Evolutionary conservation across 2,113 vertebrate species (phyloP).

Genomic region (Semnornis frantzii): DNA sequence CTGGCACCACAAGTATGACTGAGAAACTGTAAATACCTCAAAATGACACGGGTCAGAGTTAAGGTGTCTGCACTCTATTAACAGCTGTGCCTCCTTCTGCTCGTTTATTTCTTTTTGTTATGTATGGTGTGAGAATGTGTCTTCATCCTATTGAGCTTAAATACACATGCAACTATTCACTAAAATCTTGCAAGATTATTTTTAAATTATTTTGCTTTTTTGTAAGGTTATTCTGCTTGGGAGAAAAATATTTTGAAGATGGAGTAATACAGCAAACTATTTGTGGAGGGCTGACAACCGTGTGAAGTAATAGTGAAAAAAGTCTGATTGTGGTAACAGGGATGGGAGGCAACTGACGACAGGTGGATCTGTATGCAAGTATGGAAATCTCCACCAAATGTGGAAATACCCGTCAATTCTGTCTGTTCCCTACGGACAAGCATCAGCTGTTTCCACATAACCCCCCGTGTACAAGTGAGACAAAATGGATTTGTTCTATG

Average conservation of each 20-base stretch:
- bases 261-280: background rate
- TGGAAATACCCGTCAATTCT: background rate
- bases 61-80: rapidly evolving
- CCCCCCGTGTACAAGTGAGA: background rate
- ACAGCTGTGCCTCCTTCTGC: background rate
- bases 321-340: rapidly evolving
- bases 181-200: background rate
- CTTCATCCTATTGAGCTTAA: background rate
- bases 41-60: no score
- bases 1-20: background rate
- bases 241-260: background rate
- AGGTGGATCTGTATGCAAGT: background rate
- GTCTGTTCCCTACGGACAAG: background rate
- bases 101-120: background rate
- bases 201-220: background rate
- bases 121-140: rapidly evolving
- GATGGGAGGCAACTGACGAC: background rate
- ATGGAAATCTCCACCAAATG: background rate
- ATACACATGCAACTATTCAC: background rate
- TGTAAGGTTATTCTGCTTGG: background rate
- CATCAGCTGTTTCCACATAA: background rate
- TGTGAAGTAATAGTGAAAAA: background rate
- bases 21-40: background rate
- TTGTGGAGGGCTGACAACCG: background rate
- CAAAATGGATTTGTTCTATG: background rate